Percentiles rank a stretch among this genome's conserved stretches.
Conservation (phyloP, 1,140 invertebrate species). For the Arion vulgaris region DNA sequence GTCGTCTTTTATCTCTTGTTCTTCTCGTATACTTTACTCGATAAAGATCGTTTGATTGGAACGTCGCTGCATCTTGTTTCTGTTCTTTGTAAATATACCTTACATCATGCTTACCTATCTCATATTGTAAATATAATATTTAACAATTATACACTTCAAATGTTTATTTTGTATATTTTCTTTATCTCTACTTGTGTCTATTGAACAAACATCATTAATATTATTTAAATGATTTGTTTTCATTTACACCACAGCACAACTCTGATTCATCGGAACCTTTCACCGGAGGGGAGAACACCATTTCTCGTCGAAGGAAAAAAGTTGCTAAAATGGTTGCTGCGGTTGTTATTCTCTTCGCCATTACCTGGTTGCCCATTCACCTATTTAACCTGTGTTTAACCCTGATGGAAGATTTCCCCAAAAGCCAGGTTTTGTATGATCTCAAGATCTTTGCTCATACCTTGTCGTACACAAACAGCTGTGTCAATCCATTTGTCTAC, state of each 20-base stretch:
- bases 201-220: too few species aligned
- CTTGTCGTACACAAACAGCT: slow-evolving; percentile 93
- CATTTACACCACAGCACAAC: slow-evolving; percentile 12
- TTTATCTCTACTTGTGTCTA: too few species aligned
- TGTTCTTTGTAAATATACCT: too few species aligned
- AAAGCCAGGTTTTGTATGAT: slow-evolving; percentile 75
- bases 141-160: too few species aligned
- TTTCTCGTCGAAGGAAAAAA: slow-evolving; percentile 77
- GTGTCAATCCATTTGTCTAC: slow-evolving; percentile 95
- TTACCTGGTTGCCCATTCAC: slow-evolving; percentile 96
- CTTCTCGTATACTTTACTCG: too few species aligned
- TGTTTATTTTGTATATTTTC: too few species aligned
- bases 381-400: slow-evolving; percentile 70
- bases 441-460: slow-evolving; percentile 89
- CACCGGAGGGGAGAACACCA: slow-evolving; percentile 41
- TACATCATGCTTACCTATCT: too few species aligned
- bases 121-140: too few species aligned
- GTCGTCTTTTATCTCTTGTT: too few species aligned
- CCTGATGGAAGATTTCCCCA: slow-evolving; percentile 71
- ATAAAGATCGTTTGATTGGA: too few species aligned
- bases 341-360: slow-evolving; percentile 94
- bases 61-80: too few species aligned
- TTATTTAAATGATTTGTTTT: too few species aligned
- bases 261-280: slow-evolving; percentile 17
- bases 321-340: slow-evolving; percentile 94